These are phyloP conservation scores for Druon quercuslanigerum DNA, from an alignment of 1,140 invertebrate genomes.

Conservation along the genomic window DNA sequence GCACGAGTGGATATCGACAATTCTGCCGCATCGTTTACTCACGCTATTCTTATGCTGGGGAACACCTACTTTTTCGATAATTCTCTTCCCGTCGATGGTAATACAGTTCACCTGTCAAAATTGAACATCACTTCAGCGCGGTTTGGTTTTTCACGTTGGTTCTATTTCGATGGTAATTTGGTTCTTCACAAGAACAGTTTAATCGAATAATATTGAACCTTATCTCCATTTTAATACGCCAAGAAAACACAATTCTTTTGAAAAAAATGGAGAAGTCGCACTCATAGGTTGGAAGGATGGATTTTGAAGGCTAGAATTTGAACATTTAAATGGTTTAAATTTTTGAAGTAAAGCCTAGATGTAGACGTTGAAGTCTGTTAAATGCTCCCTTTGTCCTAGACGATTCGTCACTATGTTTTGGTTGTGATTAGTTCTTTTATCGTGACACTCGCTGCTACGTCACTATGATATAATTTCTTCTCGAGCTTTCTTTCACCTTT, in stretches of 20 bases:
- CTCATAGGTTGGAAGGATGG: too few species aligned
- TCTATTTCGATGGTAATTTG: neutral
- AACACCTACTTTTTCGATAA: conserved; percentile 26
- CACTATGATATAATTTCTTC: conserved; percentile 21
- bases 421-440: conserved; percentile 6
- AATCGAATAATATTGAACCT: too few species aligned
- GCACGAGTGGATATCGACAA: conserved; percentile 31
- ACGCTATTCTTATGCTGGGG: neutral
- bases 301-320: too few species aligned
- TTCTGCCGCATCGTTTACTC: conserved; percentile 24
- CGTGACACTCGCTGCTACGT: neutral
- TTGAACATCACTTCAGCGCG: neutral
- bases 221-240: too few species aligned
- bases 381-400: neutral
- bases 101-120: conserved; percentile 14
- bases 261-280: too few species aligned
- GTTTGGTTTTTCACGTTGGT: neutral
- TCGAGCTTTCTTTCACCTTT: neutral
- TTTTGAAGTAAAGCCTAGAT: neutral
- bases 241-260: too few species aligned
- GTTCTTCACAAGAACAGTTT: neutral
- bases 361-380: neutral
- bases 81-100: conserved; percentile 14
- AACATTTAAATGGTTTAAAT: too few species aligned
- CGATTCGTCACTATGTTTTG: conserved; percentile 2